phyloP scores from a whole-genome alignment of 2,888 invertebrate species.

The Psylliodes chrysocephalus region DNA sequence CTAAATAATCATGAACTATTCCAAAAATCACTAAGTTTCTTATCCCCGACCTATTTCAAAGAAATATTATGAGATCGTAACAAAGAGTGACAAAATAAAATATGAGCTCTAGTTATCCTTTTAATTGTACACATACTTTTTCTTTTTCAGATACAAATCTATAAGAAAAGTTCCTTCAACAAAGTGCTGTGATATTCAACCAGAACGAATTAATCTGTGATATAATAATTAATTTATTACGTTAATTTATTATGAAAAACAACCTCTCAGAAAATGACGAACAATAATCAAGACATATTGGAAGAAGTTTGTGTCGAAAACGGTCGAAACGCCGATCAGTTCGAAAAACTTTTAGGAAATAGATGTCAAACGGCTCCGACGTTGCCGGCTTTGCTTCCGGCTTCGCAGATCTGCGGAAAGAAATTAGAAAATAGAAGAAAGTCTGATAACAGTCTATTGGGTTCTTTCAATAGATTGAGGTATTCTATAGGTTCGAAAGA shows the following conservation, averaged over 20 bases:
- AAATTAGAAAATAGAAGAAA: constrained; percentile 48
- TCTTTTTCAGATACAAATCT: constrained; percentile 44
- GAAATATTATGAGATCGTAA: too few species aligned
- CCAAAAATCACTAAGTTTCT: too few species aligned
- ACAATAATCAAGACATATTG: constrained; percentile 50
- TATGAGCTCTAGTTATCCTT: too few species aligned
- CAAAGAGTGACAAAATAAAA: too few species aligned
- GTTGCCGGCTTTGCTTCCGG: constrained; percentile 45
- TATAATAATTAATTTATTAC: constrained; percentile 36
- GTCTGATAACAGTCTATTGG: constrained; percentile 66
- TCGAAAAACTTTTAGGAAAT: constrained; percentile 46
- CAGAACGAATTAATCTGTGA: constrained; percentile 44
- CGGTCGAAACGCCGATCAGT: constrained; percentile 39
- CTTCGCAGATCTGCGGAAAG: constrained; percentile 45
- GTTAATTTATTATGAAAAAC: constrained; percentile 35
- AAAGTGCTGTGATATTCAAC: constrained; percentile 47
- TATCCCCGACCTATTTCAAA: too few species aligned
- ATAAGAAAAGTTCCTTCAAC: constrained; percentile 36
- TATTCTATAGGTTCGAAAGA: constrained; percentile 63
- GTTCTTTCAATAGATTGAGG: constrained; percentile 68
- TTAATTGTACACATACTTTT: not conserved
- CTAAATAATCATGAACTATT: too few species aligned
- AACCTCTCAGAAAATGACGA: constrained; percentile 47
- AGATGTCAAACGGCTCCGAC: constrained; percentile 50
- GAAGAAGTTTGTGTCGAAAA: constrained; percentile 50